Base-by-base conservation (phyloP, 1,140 invertebrate species). In the Arctopsyche grandis region DNA sequence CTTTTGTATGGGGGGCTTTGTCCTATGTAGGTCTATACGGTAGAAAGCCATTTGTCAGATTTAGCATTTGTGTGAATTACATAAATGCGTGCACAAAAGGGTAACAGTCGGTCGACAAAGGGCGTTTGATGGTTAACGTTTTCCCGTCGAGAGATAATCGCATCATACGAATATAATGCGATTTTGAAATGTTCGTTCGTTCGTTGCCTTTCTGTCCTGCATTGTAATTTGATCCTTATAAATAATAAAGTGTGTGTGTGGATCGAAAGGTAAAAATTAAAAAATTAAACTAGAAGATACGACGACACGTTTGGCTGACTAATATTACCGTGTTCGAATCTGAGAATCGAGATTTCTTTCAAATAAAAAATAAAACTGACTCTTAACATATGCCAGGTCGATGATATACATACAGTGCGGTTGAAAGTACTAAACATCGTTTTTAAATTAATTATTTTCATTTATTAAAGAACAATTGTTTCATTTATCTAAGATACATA, bases 131-230 rank as follows among this genome's bases (percentile, higher is more conserved):
- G 63, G 21, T 66, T 66, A 66, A 66, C 63, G 63, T 66, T 26
- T 66, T 22, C 63, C 69, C 29, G 16, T 44, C 44, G 24, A 19
- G 63, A 66, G 63, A 26, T 66, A 66, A 66, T 66, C 75, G 16
- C 60, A 81, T 81, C 80, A 81, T 19, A 73, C 76, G 77, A 22
- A 21, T 24, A 63, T 77, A 75, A 24, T 52, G 69, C 71, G 69
- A 44, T 48, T 69, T 46, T 43, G 79, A 46, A 66, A 22, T 60
- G 75, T 58, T n/a, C n/a, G n/a, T n/a, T n/a, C 70, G 79, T 74
- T 7, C 29, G 29, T n/a, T 56, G 19, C 52, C 52, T n/a, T n/a
- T n/a, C n/a, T n/a, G n/a, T n/a, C n/a, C n/a, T n/a, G n/a, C n/a
- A 16, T 56, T n/a, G 19, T 56, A 56, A 38, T 9, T 12, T 38